Base-by-base conservation (phyloP, 1,140 invertebrate species). In the Branchinecta lindahli region DNA sequence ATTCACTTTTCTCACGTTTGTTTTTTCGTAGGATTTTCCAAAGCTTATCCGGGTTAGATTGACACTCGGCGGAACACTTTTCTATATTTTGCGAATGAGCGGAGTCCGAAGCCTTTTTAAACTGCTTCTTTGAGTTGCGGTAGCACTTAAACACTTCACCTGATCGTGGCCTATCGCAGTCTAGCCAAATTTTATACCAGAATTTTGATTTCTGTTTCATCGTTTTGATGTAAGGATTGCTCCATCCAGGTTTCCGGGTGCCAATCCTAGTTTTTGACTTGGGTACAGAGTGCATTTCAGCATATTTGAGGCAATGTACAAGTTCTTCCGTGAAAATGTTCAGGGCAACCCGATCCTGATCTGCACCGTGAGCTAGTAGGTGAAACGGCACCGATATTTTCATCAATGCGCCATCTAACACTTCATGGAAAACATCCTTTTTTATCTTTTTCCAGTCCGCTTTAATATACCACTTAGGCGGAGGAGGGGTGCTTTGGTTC, bases 221-320 rank as follows among this genome's bases (percentile, higher is more conserved):
- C n/a, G 47, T 52, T 52, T 52, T 52, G 47, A 52, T n/a, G 47
- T n/a, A n/a, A n/a, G n/a, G n/a, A 52, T n/a, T 52, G 47, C 47
- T 52, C 47, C 47, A 52, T 9, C 9, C 9, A 52, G 47, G 47
- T 52, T 52, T 52, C n/a, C 9, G 47, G 47, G 47, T 52, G 47
- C 47, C 47, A n/a, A 9, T 52, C n/a, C n/a, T 52, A 52, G n/a
- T 52, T 9, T n/a, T 52, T 9, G 47, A n/a, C 47, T 9, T 52
- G n/a, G 47, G 47, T 52, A 52, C 9, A 52, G 9, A 9, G 47
- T 52, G 9, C n/a, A n/a, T n/a, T 52, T 52, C 47, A 52, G 47
- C 47, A 52, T 52, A 52, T 52, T 52, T 52, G n/a, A 52, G 47
- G n/a, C 47, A 52, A n/a, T 52, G 47, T 52, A 52, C 47, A 52